Base-by-base conservation (phyloP, 2,888 invertebrate species). In the Lucinisca nassula region DNA sequence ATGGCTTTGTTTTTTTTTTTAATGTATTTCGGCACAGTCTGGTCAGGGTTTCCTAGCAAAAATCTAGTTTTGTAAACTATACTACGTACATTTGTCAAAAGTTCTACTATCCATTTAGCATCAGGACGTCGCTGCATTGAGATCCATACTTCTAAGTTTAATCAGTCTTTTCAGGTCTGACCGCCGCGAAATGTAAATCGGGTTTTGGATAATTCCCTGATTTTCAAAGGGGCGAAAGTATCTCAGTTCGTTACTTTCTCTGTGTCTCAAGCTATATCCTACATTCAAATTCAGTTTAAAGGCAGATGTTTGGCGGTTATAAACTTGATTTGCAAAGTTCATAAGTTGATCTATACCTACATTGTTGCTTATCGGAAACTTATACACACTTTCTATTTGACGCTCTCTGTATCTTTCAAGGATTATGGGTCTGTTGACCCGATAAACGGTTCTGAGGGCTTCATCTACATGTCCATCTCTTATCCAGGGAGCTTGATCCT, bases 261-360 rank as follows among this genome's bases (percentile, higher is more conserved):
- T 45, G 70, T 85, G 40, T n/a, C 61, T 12, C 35, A 85, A 32
- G 30, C 80, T 77, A 3, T 77, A 72, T 17, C 81, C 85, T 10
- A 85, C 80, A 8, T 70, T 21, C n/a, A 81, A 24, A 72, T 81
- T 80, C 0, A 85, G 14, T 27, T 75, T 70, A 37, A 85, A 85
- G 24, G 77, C 77, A 30, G 72, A 8, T 0, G 30, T 40, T 24
- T 81, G 76, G 4, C 72, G 32, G 8, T 74, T 61, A 67, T 84
- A 79, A 1, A 61, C 61, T 30, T 61, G 27, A 30, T 61, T 61
- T 24, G 61, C 61, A 30, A 6, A 6, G 10, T 24, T 4, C 61
- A 61, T 61, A 17, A 61, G 6, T 4, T 61, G 3, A 10, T 61
- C 61, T 10, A 61, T 30, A 24, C 27, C 27, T 4, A 61, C 6